A percentile compares a stretch with the other conserved stretches of the same genome.
Evolutionary conservation across 2,113 vertebrate species (phyloP).

Genomic region (Notarius quadriscutis): DNA sequence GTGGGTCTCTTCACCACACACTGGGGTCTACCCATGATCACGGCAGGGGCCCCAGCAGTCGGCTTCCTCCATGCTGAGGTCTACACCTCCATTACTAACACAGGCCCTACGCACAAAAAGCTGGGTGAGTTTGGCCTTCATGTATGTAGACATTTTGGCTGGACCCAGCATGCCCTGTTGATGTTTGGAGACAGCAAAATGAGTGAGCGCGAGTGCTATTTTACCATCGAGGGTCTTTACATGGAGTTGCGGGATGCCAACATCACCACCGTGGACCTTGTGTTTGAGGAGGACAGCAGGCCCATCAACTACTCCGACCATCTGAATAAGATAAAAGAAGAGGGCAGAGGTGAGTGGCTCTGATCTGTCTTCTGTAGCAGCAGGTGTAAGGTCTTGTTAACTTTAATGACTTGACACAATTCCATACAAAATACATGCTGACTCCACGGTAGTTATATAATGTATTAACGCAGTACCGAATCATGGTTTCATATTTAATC

Average conservation of each 20-base stretch:
- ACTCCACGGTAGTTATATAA: neutral
- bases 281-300: slow-evolving; percentile 72
- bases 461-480: neutral
- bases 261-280: slow-evolving; percentile 72
- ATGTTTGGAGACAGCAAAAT: slow-evolving; percentile 79
- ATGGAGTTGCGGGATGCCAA: slow-evolving; percentile 73
- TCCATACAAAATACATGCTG: neutral
- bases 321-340: slow-evolving; percentile 73
- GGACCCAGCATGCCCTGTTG: slow-evolving; percentile 79
- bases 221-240: slow-evolving; percentile 85
- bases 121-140: slow-evolving; percentile 80
- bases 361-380: neutral
- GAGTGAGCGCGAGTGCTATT: slow-evolving; percentile 83
- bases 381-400: neutral
- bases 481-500: neutral
- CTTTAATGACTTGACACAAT: neutral
- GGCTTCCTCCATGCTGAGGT: slow-evolving; percentile 72
- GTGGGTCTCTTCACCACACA: slow-evolving; percentile 86
- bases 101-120: slow-evolving; percentile 87
- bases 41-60: slow-evolving; percentile 81
- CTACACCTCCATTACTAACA: slow-evolving; percentile 81
- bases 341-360: slow-evolving; percentile 75
- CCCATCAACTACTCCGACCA: slow-evolving; percentile 75
- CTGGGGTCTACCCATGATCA: slow-evolving; percentile 87
- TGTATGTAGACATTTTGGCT: slow-evolving; percentile 83